Evolutionary conservation across 2,888 invertebrate species (phyloP), one percentile per base, ranked within the genome.

Genomic region (Fabriciana adippe): DNA sequence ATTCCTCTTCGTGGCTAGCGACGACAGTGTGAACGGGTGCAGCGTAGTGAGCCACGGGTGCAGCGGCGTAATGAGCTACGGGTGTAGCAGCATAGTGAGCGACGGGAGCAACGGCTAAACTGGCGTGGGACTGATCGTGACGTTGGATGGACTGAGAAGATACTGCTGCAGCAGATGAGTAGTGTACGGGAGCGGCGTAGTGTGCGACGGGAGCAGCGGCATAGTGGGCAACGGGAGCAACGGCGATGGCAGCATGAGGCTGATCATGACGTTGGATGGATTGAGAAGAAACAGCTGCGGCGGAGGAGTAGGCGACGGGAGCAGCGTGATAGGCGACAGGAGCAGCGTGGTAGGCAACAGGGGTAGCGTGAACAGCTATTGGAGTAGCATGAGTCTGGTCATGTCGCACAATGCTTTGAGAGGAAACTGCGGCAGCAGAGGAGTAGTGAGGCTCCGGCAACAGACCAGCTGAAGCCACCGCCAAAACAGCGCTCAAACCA

Each of bases 141-240:
- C 89, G 84, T 45, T 88, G 79, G 73, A 88, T 85, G 80, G 79
- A 87, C 74, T 87, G 87, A 21, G 87, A 87, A 55, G 88, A 89
- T 55, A 88, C 85, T 6, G 86, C 86, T 11, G 75, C 80, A 26
- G 84, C 83, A 8, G 82, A 74, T 4, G 84, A 82, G 77, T 84
- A 84, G 77, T 87, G 88, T 53, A 89, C 89, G 45, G 66, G 70
- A 4, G 68, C 62, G 2, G 70, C 67, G 6, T 60, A 60, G 51
- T 70, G 35, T 21, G 50, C 50, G 18, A 51, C n/a, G 16, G n/a
- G 50, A 18, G 50, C 50, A n/a, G n/a, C n/a, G n/a, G 50, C 35
- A 41, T 41, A 41, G 35, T 41, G 50, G 16, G 50, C 50, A 16
- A 51, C 50, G 6, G 50, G 50, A 51, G 50, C 50, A 0, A 75